Base-by-base conservation (phyloP, 2,797 vertebrate genomes). In the Schizopygopsis pylzovi region DNA sequence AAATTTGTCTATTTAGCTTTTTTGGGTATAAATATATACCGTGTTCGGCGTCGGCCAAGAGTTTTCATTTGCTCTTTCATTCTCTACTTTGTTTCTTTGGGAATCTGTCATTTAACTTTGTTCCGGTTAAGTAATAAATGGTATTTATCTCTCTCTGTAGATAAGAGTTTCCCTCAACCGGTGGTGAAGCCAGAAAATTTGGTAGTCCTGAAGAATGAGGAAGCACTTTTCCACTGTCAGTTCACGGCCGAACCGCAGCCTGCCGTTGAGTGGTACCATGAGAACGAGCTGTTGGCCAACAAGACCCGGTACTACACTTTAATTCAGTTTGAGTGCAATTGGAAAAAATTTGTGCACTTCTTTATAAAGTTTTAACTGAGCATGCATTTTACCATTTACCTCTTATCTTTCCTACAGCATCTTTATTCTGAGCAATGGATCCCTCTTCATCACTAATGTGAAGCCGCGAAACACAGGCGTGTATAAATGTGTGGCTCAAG, bases 161-260 rank as follows among this genome's bases (percentile, higher is more conserved):
- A 97, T 0, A 94, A 96, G 89, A 97, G 95, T 90, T 96, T 95
- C 88, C 96, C 96, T 8, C 95, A 92, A 79, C 93, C 95, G 0
- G 87, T 95, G 85, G 72, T 97, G 12, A 45, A 91, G 1, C 97
- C 97, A 0, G 93, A 95, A 89, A 95, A 96, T 65, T 90, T 96
- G 91, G 94, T 97, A 0, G 96, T 97, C 78, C 92, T 93, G 71
- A 95, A 84, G 92, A 97, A 96, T 0, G 96, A 96, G 75, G 96
- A 96, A 81, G 96, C 95, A 28, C 92, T 95, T 89, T 96, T 97
- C 61, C 95, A 97, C 86, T 97, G 97, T 91, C 95, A 95, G 91
- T 97, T 97, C 88, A 91, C 92, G 5, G 97, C 97, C 0, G 91
- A 95, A 52, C 97, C 97, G 0, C 92, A 94, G 49, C 96, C 97